Evolutionary conservation across 2,113 vertebrate genomes (phyloP).

Genomic region (Centrocercus urophasianus): DNA sequence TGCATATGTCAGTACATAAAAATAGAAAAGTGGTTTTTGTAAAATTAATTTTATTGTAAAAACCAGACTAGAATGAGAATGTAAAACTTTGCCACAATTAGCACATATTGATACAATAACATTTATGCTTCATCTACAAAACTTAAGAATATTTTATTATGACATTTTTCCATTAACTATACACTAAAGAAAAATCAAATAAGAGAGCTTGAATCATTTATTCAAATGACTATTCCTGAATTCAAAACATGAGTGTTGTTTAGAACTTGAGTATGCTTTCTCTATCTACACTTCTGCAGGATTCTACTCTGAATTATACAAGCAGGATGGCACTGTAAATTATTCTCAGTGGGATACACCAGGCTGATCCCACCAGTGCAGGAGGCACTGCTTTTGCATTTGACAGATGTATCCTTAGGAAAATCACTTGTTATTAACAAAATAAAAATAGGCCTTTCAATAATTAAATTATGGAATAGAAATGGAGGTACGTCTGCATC

Average conservation of each 20-base stretch:
- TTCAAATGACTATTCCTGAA: constrained; percentile 61
- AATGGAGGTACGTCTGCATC: constrained; percentile 70
- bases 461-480: constrained; percentile 54
- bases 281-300: constrained; percentile 10
- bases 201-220: constrained; percentile 48
- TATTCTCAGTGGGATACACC: constrained; percentile 14
- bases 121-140: constrained; percentile 72
- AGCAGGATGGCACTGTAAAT: constrained; percentile 56
- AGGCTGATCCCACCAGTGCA: constrained; percentile 38
- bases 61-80: constrained; percentile 73
- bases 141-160: constrained; percentile 13
- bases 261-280: constrained; percentile 28
- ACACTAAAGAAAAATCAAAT: constrained; percentile 9
- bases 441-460: background rate
- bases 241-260: constrained; percentile 26
- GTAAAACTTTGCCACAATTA: constrained; percentile 67
- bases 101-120: constrained; percentile 51
- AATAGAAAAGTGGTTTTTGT: constrained; percentile 86
- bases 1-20: constrained; percentile 92
- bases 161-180: constrained; percentile 20
- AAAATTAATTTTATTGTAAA: constrained; percentile 77
- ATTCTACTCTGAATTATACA: constrained; percentile 54
- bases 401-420: constrained; percentile 50
- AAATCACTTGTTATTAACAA: constrained; percentile 9
- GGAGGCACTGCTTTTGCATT: constrained; percentile 49